phyloP scores from a whole-genome alignment of 1,140 invertebrate species.

The Choristoneura fumiferana region DNA sequence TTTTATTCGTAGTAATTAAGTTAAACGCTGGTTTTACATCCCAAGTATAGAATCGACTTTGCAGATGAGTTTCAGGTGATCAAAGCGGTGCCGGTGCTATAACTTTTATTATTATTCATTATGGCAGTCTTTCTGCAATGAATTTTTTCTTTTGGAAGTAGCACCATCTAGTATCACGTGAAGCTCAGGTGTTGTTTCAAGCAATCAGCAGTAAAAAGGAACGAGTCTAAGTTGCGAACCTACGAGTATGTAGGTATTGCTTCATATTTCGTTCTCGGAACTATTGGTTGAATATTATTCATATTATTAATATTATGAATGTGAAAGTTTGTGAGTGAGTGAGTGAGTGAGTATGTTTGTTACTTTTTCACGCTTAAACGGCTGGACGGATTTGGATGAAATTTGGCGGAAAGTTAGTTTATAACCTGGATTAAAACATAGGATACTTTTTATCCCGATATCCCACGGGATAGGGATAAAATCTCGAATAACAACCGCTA shows the following conservation, averaged over 20 bases:
- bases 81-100: background rate
- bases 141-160: background rate
- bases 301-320: no score
- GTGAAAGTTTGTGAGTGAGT: no score
- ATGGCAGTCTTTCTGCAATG: background rate
- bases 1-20: conserved; percentile 72
- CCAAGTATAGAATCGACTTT: conserved; percentile 38
- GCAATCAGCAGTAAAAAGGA: conserved; percentile 71
- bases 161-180: conserved; percentile 9
- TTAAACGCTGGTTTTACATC: conserved; percentile 58
- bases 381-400: no score
- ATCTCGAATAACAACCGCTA: no score
- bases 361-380: no score
- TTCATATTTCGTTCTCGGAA: conserved; percentile 22
- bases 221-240: conserved; percentile 26
- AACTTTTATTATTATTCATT: conserved; percentile 9
- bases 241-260: conserved; percentile 8
- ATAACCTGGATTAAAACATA: no score
- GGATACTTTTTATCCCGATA: no score
- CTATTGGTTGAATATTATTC: no score
- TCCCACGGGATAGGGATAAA: no score
- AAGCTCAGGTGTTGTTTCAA: conserved; percentile 56
- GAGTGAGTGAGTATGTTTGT: no score
- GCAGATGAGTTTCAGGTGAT: conserved; percentile 34
- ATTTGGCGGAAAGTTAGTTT: no score